A percentile compares a stretch with the other conserved stretches of the same genome.
Evolutionary conservation across 2,888 invertebrate species (phyloP).

Genomic region (Coronaproctus castanopsis): DNA sequence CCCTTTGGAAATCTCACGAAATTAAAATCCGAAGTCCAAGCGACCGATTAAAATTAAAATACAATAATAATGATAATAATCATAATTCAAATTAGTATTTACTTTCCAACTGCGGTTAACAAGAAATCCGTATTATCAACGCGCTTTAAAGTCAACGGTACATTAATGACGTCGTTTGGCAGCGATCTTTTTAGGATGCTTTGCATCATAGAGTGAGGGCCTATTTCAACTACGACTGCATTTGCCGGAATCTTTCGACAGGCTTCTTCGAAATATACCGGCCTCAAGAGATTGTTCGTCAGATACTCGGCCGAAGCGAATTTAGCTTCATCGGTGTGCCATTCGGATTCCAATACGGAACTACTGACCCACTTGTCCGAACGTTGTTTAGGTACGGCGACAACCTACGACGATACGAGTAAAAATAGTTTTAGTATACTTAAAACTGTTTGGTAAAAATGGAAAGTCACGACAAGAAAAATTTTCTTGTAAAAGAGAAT

Average conservation of each 20-base stretch:
- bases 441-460: no score
- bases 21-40: no score
- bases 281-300: conserved; percentile 32
- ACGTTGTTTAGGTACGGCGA: conserved; percentile 30
- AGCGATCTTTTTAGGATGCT: conserved; percentile 37
- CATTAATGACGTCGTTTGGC: conserved; percentile 34
- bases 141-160: conserved; percentile 49
- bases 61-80: no score
- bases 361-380: conserved; percentile 41
- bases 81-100: no score
- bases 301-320: conserved; percentile 35
- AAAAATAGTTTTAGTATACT: no score
- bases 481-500: no score
- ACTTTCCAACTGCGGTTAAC: conserved; percentile 43
- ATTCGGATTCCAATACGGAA: conserved; percentile 37
- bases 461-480: no score
- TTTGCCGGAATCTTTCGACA: conserved; percentile 36
- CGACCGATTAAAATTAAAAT: no score
- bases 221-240: conserved; percentile 45
- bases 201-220: conserved; percentile 39
- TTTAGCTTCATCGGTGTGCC: conserved; percentile 31
- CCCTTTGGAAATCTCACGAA: no score
- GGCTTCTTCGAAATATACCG: conserved; percentile 36
- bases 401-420: no score
- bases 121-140: conserved; percentile 32